phyloP scores from a whole-genome alignment of 2,888 invertebrate genomes.

The Cataglyphis rosenhaueri region DNA sequence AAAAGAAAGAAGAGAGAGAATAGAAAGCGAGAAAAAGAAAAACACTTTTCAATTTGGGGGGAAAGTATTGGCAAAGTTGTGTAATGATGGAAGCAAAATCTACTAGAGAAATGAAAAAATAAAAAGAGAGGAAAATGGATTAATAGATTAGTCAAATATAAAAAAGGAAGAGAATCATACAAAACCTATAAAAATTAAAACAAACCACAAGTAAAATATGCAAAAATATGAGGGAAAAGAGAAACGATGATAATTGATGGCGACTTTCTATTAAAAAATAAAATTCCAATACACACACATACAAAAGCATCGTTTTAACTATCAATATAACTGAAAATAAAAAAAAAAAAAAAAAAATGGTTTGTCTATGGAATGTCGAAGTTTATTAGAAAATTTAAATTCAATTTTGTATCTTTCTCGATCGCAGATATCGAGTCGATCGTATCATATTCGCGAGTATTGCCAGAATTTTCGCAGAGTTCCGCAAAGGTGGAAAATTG shows the following conservation, averaged over 20 bases:
- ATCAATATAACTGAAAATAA: neutral
- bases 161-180: neutral
- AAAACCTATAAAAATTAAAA: neutral
- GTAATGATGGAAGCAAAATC: neutral
- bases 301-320: neutral
- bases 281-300: neutral
- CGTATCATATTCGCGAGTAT: conserved; percentile 9
- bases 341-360: neutral
- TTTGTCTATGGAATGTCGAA: neutral
- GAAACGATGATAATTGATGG: conserved; percentile 1
- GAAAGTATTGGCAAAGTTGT: neutral
- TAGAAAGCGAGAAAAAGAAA: neutral
- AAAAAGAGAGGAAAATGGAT: neutral
- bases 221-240: neutral
- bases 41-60: neutral
- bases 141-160: neutral
- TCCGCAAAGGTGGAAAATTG: conserved; percentile 40
- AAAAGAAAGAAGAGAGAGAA: conserved; percentile 18
- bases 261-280: conserved; percentile 2
- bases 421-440: conserved; percentile 15
- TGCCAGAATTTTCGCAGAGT: conserved; percentile 34
- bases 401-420: conserved; percentile 2
- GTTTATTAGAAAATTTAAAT: conserved; percentile 15
- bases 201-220: neutral
- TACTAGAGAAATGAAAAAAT: neutral